Conservation (phyloP, 2,113 vertebrate species). For the Bostrychus sinensis region DNA sequence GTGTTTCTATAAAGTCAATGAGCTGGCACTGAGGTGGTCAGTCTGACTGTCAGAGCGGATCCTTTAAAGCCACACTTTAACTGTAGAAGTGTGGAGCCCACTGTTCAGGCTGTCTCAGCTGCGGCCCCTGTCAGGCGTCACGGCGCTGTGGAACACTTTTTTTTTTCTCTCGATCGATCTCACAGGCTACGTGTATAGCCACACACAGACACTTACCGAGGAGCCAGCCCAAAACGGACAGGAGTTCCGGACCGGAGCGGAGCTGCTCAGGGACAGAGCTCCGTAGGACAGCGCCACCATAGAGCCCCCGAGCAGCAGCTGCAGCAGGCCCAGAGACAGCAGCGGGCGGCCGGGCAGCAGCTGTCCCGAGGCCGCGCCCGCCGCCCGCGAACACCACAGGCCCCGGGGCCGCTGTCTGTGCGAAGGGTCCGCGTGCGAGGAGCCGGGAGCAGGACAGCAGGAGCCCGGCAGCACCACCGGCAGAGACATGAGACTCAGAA, state of each 20-base stretch:
- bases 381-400: constrained; percentile 55
- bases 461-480: constrained; percentile 85
- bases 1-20: no score
- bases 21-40: no score
- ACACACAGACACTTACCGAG: constrained; percentile 80
- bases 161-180: no score
- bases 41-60: no score
- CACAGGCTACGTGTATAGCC: not conserved
- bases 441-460: constrained; percentile 79
- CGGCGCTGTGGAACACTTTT: not conserved
- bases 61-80: no score
- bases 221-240: constrained; percentile 87
- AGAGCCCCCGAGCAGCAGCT: constrained; percentile 84
- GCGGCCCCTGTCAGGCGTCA: no score
- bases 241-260: constrained; percentile 72
- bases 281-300: constrained; percentile 86
- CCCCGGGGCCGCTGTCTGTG: constrained; percentile 61
- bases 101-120: no score
- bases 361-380: constrained; percentile 41
- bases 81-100: no score
- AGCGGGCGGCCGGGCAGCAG: constrained; percentile 77
- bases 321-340: constrained; percentile 84
- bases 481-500: constrained; percentile 75
- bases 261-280: constrained; percentile 82
- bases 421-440: constrained; percentile 61